These are phyloP conservation scores for Apogon hyalosoma DNA, from an alignment of 2,797 vertebrate genomes.

Conservation along the genomic window DNA sequence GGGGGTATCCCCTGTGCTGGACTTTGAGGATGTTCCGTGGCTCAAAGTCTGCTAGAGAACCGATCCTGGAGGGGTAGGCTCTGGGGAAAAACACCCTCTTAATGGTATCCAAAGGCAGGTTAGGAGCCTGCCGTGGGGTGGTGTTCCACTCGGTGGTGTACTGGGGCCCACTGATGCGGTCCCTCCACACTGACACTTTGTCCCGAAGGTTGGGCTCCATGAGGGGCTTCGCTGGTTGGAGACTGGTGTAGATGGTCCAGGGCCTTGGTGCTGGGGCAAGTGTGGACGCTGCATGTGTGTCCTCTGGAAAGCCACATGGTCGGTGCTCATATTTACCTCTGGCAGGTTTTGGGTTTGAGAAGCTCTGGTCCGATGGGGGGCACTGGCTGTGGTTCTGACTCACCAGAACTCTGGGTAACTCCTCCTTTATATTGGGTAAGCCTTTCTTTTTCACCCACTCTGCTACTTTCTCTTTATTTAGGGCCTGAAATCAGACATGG, in stretches of 20 bases:
- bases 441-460: conserved; percentile 73
- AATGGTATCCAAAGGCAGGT: conserved; percentile 71
- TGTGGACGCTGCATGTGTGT: conserved; percentile 23
- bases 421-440: conserved; percentile 41
- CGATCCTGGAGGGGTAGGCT: conserved; percentile 68
- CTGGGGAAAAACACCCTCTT: conserved; percentile 75
- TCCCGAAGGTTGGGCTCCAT: conserved; percentile 61
- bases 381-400: conserved; percentile 61
- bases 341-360: not conserved
- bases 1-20: conserved; percentile 42
- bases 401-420: conserved; percentile 6
- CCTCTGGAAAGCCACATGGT: not conserved
- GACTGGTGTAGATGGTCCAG: conserved; percentile 60
- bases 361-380: conserved; percentile 25
- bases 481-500: conserved; percentile 36
- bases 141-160: conserved; percentile 65
- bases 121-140: conserved; percentile 37
- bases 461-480: conserved; percentile 48
- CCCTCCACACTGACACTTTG: conserved; percentile 54
- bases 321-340: not conserved
- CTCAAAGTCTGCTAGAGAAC: conserved; percentile 46
- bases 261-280: conserved; percentile 33
- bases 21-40: conserved; percentile 59
- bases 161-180: conserved; percentile 17
- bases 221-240: conserved; percentile 36